Evolutionary conservation across 2,797 vertebrate species (phyloP).

Genomic region (Euthynnus affinis): DNA sequence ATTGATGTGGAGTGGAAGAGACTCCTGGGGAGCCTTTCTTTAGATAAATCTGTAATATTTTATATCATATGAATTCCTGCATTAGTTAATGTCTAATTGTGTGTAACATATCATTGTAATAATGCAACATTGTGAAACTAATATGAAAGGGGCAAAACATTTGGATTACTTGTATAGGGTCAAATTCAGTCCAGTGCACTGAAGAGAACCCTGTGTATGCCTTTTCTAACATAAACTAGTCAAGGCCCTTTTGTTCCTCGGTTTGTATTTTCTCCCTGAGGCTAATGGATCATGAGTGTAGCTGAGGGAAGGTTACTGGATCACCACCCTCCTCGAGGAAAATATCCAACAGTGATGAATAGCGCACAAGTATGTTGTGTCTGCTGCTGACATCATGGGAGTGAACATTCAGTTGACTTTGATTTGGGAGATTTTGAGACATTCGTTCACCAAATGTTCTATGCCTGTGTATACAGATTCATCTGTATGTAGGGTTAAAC

Average conservation of each 20-base stretch:
- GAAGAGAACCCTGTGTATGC: neutral
- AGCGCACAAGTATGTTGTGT: neutral
- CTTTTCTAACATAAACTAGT: neutral
- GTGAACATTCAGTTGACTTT: conserved; percentile 16
- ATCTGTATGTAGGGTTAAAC: neutral
- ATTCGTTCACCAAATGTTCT: neutral
- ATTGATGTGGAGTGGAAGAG: neutral
- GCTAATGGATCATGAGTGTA: conserved; percentile 41
- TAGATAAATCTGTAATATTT: neutral
- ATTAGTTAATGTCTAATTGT: neutral
- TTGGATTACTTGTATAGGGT: neutral
- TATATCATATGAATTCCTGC: neutral
- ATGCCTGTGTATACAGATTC: neutral
- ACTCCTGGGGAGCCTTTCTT: neutral
- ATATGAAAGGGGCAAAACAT: neutral
- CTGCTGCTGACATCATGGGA: neutral
- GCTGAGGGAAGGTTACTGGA: conserved; percentile 15
- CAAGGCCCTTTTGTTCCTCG: conserved; percentile 5
- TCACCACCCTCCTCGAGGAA: conserved; percentile 45
- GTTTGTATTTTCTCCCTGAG: neutral
- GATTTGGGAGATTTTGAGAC: neutral
- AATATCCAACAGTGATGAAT: neutral
- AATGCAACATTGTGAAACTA: neutral
- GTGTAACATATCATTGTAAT: neutral
- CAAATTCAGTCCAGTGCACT: too few relatives aligned